A percentile compares a stretch with the other conserved stretches of the same genome.
phyloP scores from a whole-genome alignment of 2,888 invertebrate species.

The Microplitis manilae region DNA sequence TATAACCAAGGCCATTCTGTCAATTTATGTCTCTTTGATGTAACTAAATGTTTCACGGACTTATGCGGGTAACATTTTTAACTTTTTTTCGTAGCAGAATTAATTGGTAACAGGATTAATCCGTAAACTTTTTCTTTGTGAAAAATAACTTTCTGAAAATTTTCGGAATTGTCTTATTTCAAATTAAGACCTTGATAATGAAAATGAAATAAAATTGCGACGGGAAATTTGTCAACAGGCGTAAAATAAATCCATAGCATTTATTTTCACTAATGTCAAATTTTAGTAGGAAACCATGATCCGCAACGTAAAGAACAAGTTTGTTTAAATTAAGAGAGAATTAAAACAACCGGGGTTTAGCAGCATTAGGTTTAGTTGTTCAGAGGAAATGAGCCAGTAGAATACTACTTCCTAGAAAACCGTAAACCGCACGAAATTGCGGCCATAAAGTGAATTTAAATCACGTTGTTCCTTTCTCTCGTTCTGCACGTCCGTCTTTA shows the following conservation, averaged over 20 bases:
- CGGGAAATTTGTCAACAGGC: background rate
- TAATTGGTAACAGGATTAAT: background rate
- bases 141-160: background rate
- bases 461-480: conserved; percentile 1
- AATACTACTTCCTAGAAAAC: background rate
- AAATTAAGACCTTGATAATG: background rate
- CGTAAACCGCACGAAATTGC: conserved; percentile 6
- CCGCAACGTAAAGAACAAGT: conserved; percentile 17
- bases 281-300: background rate
- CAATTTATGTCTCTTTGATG: background rate
- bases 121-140: background rate
- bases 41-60: background rate
- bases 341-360: conserved; percentile 7
- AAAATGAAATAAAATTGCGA: too few relatives aligned
- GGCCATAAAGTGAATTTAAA: background rate
- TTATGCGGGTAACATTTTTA: background rate
- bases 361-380: background rate
- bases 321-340: conserved; percentile 15
- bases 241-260: background rate
- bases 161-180: background rate
- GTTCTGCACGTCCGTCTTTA: background rate
- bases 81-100: background rate
- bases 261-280: background rate
- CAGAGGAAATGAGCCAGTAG: background rate
- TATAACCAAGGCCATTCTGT: background rate